Evolutionary conservation across 2,113 vertebrate species (phyloP).

Genomic region (Callipepla californica): DNA sequence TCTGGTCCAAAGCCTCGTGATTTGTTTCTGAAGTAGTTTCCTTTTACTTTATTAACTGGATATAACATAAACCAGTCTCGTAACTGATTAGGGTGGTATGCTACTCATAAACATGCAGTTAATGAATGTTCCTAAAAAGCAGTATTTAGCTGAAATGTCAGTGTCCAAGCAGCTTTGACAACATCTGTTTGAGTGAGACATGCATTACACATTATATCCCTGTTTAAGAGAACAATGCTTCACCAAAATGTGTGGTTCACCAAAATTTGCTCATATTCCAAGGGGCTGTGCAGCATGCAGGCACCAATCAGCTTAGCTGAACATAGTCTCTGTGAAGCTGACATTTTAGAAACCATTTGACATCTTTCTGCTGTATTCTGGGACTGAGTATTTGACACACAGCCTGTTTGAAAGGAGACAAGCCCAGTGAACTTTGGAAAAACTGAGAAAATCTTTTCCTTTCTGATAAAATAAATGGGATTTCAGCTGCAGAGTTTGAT

Average conservation of each 20-base stretch:
- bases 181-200: conserved; percentile 29
- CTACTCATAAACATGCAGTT: conserved; percentile 20
- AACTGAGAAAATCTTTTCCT: conserved; percentile 33
- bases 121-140: conserved; percentile 37
- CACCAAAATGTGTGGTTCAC: conserved; percentile 44
- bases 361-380: conserved; percentile 41
- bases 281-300: not conserved
- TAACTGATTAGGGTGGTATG: not conserved
- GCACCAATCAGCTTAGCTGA: conserved; percentile 29
- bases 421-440: conserved; percentile 45
- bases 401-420: conserved; percentile 32
- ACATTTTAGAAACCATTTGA: conserved; percentile 64
- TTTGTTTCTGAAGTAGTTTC: not conserved
- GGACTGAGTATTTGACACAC: conserved; percentile 19
- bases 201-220: not conserved
- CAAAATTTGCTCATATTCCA: conserved; percentile 27
- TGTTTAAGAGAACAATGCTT: conserved; percentile 17
- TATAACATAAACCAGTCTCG: not conserved
- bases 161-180: not conserved
- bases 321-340: conserved; percentile 38
- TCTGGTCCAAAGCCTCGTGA: not conserved
- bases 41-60: not conserved
- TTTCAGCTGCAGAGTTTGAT: conserved; percentile 34
- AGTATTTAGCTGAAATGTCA: conserved; percentile 45
- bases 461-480: conserved; percentile 35